Base-by-base conservation (phyloP, 2,888 invertebrate species). In the Diaperis boleti region DNA sequence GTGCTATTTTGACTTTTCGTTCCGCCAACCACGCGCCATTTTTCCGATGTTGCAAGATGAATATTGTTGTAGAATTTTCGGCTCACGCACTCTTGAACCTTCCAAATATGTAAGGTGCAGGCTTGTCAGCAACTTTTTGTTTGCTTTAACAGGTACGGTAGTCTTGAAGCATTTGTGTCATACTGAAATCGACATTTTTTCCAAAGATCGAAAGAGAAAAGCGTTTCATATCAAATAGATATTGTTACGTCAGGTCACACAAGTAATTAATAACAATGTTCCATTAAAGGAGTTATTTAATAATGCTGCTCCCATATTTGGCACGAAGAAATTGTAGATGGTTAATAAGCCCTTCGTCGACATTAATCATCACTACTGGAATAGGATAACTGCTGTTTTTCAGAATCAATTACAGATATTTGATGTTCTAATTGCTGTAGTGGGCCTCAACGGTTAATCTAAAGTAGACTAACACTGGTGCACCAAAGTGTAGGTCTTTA, bases 231-330 rank as follows among this genome's bases (percentile, higher is more conserved):
- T 11, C 14, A 14, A 54, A 39, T 15, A 54, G 42, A 54, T 54
- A 26, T 41, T 29, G 31, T 54, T 54, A 41, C 42, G 54, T 54
- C 54, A 54, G 41, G n/a, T 54, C 17, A 15, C n/a, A 37, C 22
- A 18, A 52, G 26, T 52, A 50, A 47, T 47, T 47, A 47, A 20
- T 20, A 41, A 52, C 17, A 54, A 41, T 54, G 31, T 29, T 29
- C 41, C 54, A 42, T 54, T 54, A 54, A 54, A 54, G 41, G 54
- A 42, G 26, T 41, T 41, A 41, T 42, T 54, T 54, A 42, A 55
- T 42, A 52, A 22, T 39, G 44, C 7, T 18, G 11, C 15, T 22
- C 37, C 55, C 31, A 44, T 45, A 45, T 57, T 45, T 45, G 56
- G 56, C 13, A 10, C 14, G 33, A 56, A 56, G 17, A 56, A 44